Evolutionary conservation across 2,888 invertebrate species (phyloP), one percentile per base, ranked within the genome.

Genomic region (Drosophila sordidapex): DNA sequence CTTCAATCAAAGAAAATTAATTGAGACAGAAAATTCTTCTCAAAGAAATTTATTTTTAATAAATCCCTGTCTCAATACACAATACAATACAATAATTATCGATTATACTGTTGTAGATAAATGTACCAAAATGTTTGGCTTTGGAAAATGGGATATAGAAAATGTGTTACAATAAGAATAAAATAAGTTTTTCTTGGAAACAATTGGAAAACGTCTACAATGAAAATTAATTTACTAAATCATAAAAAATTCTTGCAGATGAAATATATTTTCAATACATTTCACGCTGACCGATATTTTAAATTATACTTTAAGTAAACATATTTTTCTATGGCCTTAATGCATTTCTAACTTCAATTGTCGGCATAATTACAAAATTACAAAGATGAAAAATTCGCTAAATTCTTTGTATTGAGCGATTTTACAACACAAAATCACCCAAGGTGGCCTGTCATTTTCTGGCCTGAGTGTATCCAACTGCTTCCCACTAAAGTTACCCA

Each of bases 401-500:
- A 2, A 25, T 2, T 25, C 2, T 8, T 25, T 25, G 25, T 15
- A 25, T 15, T 46, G 21, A 25, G 15, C 13, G 13, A 25, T 15
- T 25, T 46, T 46, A 46, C 25, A 46, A 15, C 1, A 8, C 2
- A 46, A 46, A 11, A 8, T 15, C 46, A 15, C 1, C 25, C 46
- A 15, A 46, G 46, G 46, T 46, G 46, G 46, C 25, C 46, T 46
- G 46, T 46, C 46, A 21, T 31, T 31, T 31, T 29, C 13, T 38
- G n/a, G 27, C 8, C 54, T 15, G 27, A 56, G 56, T 56, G n/a
- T 35, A 56, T 27, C 38, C 61, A 31, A 46, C 35, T 56, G 48
- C 31, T 61, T 18, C 49, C 60, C 43, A 13, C 13, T 33, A 31
- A 40, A 33, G n/a, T 57, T 40, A n/a, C 10, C 53, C 76, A 66